Evolutionary conservation across 1,140 invertebrate species (phyloP).

Genomic region (Ericerus pela): DNA sequence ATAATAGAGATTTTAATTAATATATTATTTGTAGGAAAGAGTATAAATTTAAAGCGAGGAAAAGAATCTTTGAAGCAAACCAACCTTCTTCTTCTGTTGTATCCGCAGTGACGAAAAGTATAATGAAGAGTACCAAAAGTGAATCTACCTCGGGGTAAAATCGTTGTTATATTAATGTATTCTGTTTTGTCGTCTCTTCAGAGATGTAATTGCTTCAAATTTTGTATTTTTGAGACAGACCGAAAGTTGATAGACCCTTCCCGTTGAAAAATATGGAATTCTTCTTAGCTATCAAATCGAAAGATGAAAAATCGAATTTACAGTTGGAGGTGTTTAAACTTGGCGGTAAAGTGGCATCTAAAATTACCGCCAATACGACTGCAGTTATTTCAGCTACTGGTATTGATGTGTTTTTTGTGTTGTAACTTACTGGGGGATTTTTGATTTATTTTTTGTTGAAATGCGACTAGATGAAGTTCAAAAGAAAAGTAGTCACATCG

Average conservation of each 20-base stretch:
- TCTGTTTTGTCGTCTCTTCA: neutral
- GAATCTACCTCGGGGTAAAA: conserved; percentile 15
- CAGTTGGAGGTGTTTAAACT: conserved; percentile 52
- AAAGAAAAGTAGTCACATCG: conserved; percentile 38
- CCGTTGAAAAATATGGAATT: conserved; percentile 68
- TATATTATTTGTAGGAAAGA: conserved; percentile 30
- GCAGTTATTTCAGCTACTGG: conserved; percentile 59
- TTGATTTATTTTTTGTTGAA: conserved; percentile 10
- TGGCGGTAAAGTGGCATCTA: conserved; percentile 55
- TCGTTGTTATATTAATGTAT: neutral
- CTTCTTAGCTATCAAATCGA: conserved; percentile 48
- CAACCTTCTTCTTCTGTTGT: conserved; percentile 10
- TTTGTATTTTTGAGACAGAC: conserved; percentile 24
- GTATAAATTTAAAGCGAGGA: conserved; percentile 44
- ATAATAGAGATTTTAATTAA: conserved; percentile 5
- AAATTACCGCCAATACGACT: conserved; percentile 46
- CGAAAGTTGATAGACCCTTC: conserved; percentile 30
- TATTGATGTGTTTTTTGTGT: conserved; percentile 22
- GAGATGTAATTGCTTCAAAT: neutral
- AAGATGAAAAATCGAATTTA: conserved; percentile 42
- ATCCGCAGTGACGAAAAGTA: conserved; percentile 12
- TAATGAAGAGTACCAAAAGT: conserved; percentile 35
- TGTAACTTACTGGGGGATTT: neutral
- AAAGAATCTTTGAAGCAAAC: conserved; percentile 37
- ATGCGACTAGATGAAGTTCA: conserved; percentile 26